Evolutionary conservation across 2,113 vertebrate genomes (phyloP), one percentile per base, ranked within the genome.

Genomic region (rabbit (Oryctolagus cuniculus)): DNA sequence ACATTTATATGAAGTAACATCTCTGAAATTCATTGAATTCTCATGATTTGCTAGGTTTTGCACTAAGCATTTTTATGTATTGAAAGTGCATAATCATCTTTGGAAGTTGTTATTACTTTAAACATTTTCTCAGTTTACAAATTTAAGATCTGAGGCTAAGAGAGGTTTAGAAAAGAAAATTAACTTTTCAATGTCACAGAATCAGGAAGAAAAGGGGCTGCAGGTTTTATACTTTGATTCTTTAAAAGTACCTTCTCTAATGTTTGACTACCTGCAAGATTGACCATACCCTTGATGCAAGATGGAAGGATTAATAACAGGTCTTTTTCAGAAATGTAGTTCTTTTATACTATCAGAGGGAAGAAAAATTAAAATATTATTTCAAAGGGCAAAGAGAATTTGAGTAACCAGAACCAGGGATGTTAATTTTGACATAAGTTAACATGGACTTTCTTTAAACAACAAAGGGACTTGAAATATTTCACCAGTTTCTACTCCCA

Each of bases 111-210:
- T 51, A 49, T 72, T 75, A 49, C 77, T 95, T 92, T 34, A 29
- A 29, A 67, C 36, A 44, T 69, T 34, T 58, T 87, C n/a, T 81
- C 34, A 70, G 67, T 83, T 74, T 89, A 49, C 6, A 61, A 12
- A 51, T 31, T 79, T 69, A 72, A 84, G 93, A 77, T 10, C 22
- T 75, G 31, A 91, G 31, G 19, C 64, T 91, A 34, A 91, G 69
- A 81, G 55, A 92, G 27, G 21, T 61, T 51, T 7, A 44, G 44
- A 44, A 44, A 44, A 44, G 44, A 6, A 44, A 85, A 61, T 74
- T 82, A 83, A 90, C 36, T 75, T 84, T 75, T 15, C n/a, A 58
- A 81, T 31, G n/a, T 94, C 78, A 81, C n/a, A 74, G 61, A 75
- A 63, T 84, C 78, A 82, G 19, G 67, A 49, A 90, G 16, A n/a